phyloP scores from a whole-genome alignment of 2,888 invertebrate genomes.

The Catotricha subobsoleta region DNA sequence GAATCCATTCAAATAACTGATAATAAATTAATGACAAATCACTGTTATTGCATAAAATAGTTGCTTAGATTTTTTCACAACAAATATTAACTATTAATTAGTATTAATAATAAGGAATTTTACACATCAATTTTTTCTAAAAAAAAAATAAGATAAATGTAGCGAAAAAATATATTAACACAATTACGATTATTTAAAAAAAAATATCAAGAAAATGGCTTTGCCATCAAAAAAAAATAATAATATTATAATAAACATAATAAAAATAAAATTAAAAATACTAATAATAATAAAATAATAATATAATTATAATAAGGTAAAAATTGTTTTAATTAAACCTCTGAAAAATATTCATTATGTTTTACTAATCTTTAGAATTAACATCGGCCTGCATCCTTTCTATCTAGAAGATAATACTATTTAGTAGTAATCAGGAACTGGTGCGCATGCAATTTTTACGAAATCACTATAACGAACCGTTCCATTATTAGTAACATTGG shows the following conservation, averaged over 20 bases:
- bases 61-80: too few species aligned
- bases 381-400: not conserved
- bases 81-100: too few species aligned
- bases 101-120: too few species aligned
- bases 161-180: not conserved
- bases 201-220: not conserved
- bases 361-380: not conserved
- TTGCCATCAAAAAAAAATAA: not conserved
- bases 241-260: not conserved
- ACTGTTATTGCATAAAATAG: too few species aligned
- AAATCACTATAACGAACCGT: slow-evolving; percentile 80
- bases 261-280: not conserved
- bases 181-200: not conserved
- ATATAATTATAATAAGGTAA: not conserved
- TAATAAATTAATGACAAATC: too few species aligned
- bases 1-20: too few species aligned
- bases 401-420: not conserved
- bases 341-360: too few species aligned
- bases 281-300: not conserved
- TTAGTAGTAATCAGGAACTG: slow-evolving; percentile 80
- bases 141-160: too few species aligned
- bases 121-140: too few species aligned
- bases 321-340: not conserved
- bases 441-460: slow-evolving; percentile 81
- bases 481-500: slow-evolving; percentile 64